Evolutionary conservation across 2,113 vertebrate genomes (phyloP), one percentile per base, ranked within the genome.

Genomic region (Neomonachus schauinslandi): DNA sequence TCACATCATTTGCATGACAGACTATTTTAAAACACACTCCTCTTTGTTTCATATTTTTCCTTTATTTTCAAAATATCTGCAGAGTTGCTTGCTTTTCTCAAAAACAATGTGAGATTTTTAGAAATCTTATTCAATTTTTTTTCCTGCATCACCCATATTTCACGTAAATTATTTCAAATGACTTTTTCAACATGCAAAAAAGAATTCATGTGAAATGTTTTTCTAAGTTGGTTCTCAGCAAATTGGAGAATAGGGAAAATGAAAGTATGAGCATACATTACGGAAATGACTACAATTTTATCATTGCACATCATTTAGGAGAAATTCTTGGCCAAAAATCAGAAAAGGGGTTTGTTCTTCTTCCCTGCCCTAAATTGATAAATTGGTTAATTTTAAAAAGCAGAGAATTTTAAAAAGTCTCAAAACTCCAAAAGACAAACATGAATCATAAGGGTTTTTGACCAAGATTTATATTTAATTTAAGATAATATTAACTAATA

Each of bases 111-210:
- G 39, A 2, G 31, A 19, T 53, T 94, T 94, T 77, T 53, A 33
- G 84, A 86, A 82, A 65, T 9, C 57, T 63, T 63, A 65, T 86
- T 63, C 42, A 49, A 3, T 61, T 95, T 79, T 93, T 93, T 91
- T 69, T 84, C 59, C 33, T 33, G 53, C 31, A 55, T 59, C 10
- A 28, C 24, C 11, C 61, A 81, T 61, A 89, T 91, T 59, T 91
- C 26, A 74, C n/a, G 2, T 85, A 80, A 89, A 88, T 84, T 88
- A 83, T 93, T 77, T 83, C 51, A 95, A 94, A 80, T 55, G 28
- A 1, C 4, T 93, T 82, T 83, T 69, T 31, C 7, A 80, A 46
- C 11, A 46, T 87, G 5, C 39, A 90, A 49, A 77, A 74, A 51
- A 88, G 94, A 67, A 94, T 85, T 84, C 26, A n/a, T 28, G 7